Evolutionary conservation across 1,140 invertebrate genomes (phyloP), one percentile per base, ranked within the genome.

Genomic region (Nautilus pompilius): DNA sequence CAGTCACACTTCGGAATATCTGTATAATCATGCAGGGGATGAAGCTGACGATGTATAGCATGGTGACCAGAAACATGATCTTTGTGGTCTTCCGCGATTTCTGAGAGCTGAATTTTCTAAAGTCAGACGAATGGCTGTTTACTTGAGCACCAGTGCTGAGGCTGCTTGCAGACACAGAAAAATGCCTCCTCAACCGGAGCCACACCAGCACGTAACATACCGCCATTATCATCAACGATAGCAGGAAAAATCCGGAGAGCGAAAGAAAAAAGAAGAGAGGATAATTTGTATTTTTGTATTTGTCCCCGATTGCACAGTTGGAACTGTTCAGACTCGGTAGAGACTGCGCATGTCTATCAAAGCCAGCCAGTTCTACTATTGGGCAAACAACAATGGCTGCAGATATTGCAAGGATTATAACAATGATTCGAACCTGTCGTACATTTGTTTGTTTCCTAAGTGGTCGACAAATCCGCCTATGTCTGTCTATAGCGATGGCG

Each of bases 31-130:
- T 60, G 46, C 71, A 65, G 5, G 73, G 69, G 13, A 74, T 26
- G 26, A 69, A 74, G 48, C 70, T 72, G 15, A 74, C 48, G 4
- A 74, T 57, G 54, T 68, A 74, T 1, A 72, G 62, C 28, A 69
- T 46, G 0, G 72, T 72, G 24, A 74, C 69, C 34, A 70, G 51
- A 36, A 71, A 72, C 33, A 74, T 57, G 57, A 71, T 68, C n/a
- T 62, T 49, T 10, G 72, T 69, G 6, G 71, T 72, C 33, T 68
- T 62, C 22, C 62, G 26, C 0, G 67, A 55, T 33, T 68, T 61
- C n/a, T n/a, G n/a, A n/a, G n/a, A n/a, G n/a, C n/a, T n/a, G n/a
- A n/a, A n/a, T n/a, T n/a, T n/a, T n/a, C n/a, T n/a, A n/a, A n/a
- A n/a, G n/a, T n/a, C n/a, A n/a, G n/a, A n/a, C n/a, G n/a, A n/a